These are phyloP conservation scores for Luffia ferchaultella DNA, from an alignment of 2,888 invertebrate genomes.

Conservation along the genomic window DNA sequence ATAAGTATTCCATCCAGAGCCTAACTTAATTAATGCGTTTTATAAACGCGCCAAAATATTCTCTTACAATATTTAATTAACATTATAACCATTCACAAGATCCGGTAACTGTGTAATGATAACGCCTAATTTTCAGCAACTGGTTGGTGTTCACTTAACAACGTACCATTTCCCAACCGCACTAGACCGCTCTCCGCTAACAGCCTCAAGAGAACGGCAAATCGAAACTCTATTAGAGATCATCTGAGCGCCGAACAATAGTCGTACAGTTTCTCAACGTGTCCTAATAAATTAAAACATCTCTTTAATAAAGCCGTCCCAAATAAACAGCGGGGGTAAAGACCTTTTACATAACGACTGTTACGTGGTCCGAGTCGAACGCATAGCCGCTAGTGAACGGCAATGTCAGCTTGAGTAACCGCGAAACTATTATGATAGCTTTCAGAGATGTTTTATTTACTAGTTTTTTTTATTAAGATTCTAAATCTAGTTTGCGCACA, in stretches of 20 bases:
- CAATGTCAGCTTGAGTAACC: slow-evolving; percentile 44
- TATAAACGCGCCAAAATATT: too few relatives aligned
- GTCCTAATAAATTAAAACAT: slow-evolving; percentile 57
- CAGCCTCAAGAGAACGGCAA: slow-evolving; percentile 20
- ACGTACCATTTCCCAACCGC: too few relatives aligned
- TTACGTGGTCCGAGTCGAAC: slow-evolving; percentile 31
- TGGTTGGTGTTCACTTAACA: too few relatives aligned
- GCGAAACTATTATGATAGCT: slow-evolving; percentile 41
- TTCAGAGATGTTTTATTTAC: too few relatives aligned
- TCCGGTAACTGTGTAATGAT: too few relatives aligned
- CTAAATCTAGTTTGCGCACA: too few relatives aligned
- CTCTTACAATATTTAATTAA: too few relatives aligned
- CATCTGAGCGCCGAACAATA: slow-evolving; percentile 17
- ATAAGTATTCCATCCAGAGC: too few relatives aligned
- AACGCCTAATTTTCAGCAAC: too few relatives aligned
- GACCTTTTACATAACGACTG: slow-evolving; percentile 53
- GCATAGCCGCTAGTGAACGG: slow-evolving; percentile 40
- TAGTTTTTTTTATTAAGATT: too few relatives aligned
- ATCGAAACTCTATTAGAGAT: slow-evolving; percentile 34
- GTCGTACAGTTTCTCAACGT: slow-evolving; percentile 34
- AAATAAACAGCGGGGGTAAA: slow-evolving; percentile 63
- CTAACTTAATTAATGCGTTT: too few relatives aligned
- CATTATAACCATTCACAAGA: too few relatives aligned
- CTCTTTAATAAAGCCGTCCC: slow-evolving; percentile 48
- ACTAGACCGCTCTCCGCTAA: not conserved